A percentile compares a stretch with the other conserved stretches of the same genome.
phyloP scores from a whole-genome alignment of 2,797 vertebrate genomes.

The Macropus fuliginosus region DNA sequence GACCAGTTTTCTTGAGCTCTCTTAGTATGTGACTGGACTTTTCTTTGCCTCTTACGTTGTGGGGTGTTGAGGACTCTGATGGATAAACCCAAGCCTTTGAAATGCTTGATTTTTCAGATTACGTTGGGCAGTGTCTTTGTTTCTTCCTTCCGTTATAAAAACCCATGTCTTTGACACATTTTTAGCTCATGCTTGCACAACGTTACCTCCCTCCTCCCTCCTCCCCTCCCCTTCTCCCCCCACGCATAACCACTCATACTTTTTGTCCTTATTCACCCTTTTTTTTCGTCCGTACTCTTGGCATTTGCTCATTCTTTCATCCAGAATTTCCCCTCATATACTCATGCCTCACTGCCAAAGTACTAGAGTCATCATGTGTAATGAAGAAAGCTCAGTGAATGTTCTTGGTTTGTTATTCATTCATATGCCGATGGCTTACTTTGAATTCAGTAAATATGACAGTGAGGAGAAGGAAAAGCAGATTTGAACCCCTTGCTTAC shows the following conservation, averaged over 20 bases:
- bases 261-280: conserved; percentile 20
- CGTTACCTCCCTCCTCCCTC: neutral
- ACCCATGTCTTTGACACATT: neutral
- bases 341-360: conserved; percentile 44
- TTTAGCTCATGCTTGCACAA: neutral
- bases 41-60: neutral
- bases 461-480: conserved; percentile 70
- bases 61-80: neutral
- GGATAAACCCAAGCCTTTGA: neutral
- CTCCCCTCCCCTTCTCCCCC: neutral
- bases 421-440: conserved; percentile 68
- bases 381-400: conserved; percentile 35
- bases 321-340: neutral
- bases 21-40: neutral
- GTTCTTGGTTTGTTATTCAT: conserved; percentile 68
- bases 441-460: conserved; percentile 73
- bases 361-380: conserved; percentile 66
- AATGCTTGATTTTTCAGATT: neutral
- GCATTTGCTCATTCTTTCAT: neutral
- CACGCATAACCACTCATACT: neutral
- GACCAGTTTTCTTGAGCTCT: conserved; percentile 46
- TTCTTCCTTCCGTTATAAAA: neutral
- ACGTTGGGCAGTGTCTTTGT: neutral
- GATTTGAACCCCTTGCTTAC: conserved; percentile 67
- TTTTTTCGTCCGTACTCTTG: neutral